A percentile compares a stretch with the other conserved stretches of the same genome.
Evolutionary conservation across 2,797 vertebrate genomes (phyloP).

Genomic region (Lophius americanus): DNA sequence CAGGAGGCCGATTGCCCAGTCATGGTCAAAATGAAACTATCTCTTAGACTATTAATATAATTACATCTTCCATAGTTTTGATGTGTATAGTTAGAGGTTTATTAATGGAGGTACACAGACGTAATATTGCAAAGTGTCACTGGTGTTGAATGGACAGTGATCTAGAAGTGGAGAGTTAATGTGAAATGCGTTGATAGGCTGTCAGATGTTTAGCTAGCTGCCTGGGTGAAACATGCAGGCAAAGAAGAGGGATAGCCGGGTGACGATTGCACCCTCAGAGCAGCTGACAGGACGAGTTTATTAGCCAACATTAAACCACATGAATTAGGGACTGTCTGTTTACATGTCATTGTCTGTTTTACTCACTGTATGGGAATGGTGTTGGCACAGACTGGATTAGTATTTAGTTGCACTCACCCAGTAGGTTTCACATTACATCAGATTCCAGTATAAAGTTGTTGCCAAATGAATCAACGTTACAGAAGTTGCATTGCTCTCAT

Average conservation of each 20-base stretch:
- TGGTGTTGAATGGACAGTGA: background rate
- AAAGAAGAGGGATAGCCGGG: slow-evolving; percentile 42
- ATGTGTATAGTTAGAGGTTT: background rate
- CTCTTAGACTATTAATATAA: slow-evolving; percentile 19
- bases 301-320: slow-evolving; percentile 9
- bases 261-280: slow-evolving; percentile 47
- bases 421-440: background rate
- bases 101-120: background rate
- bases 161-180: background rate
- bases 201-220: slow-evolving; percentile 56
- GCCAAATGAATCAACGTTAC: background rate
- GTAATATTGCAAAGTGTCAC: slow-evolving; percentile 24
- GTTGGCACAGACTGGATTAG: background rate
- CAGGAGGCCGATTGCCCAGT: slow-evolving; percentile 84
- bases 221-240: slow-evolving; percentile 45
- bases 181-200: slow-evolving; percentile 47
- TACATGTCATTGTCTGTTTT: background rate
- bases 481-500: background rate
- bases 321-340: background rate
- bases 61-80: background rate
- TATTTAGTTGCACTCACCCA: background rate
- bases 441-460: slow-evolving; percentile 2
- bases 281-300: slow-evolving; percentile 35
- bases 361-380: background rate
- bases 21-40: slow-evolving; percentile 80